Base-by-base conservation (phyloP, 2,113 vertebrate genomes). In the Promerops cafer region DNA sequence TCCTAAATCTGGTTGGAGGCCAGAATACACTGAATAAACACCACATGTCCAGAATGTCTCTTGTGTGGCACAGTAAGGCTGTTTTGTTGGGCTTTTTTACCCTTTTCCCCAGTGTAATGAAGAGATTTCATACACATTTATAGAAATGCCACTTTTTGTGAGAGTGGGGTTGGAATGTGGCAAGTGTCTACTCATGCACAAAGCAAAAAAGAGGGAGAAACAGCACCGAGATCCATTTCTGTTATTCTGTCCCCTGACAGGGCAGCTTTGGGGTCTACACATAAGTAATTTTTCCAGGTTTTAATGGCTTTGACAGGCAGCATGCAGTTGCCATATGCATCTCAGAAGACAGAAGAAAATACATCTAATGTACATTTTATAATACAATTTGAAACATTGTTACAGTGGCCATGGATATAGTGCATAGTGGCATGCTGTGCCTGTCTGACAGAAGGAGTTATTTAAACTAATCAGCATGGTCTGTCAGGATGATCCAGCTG, bases 401-500 rank as follows among this genome's bases (percentile, higher is more conserved):
- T 57, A n/a, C 1, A 3, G 13, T 40, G 49, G 54, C 61, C 71
- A 94, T 78, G 7, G 2, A 85, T 94, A 47, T 7, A 94, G 70
- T 61, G 64, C 70, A 49, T 33, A 21, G 63, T 87, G 90, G 11
- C 16, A 15, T 22, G 24, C 5, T 89, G 90, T 83, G 83, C 86
- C 84, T 77, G 49, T 79, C 81, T 96, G 90, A 87, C 56, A 89
- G 75, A 93, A 87, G 81, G 95, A 97, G 77, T 93, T 94, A 96
- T 81, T 97, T 78, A 89, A 90, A 93, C 50, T 91, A 95, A 96
- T 95, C 96, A 91, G 85, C 64, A 89, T 33, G 82, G 63, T 82
- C 94, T 81, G 84, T 93, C 93, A 92, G 89, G 81, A 87, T 94
- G 91, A 95, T 91, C 52, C 93, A 83, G 66, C 61, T 96, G 78